A percentile compares a stretch with the other conserved stretches of the same genome.
Evolutionary conservation across 2,797 vertebrate genomes (phyloP).

Genomic region (Diplodus sargus): DNA sequence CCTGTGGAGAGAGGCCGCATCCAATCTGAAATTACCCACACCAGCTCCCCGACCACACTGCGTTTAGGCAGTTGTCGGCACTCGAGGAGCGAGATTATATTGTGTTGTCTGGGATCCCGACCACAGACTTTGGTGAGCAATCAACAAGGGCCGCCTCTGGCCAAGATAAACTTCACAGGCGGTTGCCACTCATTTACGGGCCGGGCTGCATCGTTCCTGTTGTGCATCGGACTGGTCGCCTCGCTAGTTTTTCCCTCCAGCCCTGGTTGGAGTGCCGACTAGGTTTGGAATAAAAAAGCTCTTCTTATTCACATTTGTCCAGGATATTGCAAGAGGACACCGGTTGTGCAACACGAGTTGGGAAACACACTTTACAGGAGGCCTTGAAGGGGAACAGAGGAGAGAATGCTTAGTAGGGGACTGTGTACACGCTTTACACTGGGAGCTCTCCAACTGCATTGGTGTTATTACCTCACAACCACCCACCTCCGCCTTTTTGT

Average conservation of each 20-base stretch:
- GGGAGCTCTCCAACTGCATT: constrained; percentile 38
- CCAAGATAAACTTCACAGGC: constrained; percentile 73
- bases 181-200: constrained; percentile 61
- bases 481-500: constrained; percentile 44
- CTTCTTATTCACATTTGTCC: constrained; percentile 46
- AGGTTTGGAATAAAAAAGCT: constrained; percentile 50
- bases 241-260: neutral
- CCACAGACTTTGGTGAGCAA: constrained; percentile 69
- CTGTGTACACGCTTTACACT: constrained; percentile 16
- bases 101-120: constrained; percentile 65
- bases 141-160: constrained; percentile 58
- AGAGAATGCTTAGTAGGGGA: constrained; percentile 33
- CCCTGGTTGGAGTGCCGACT: constrained; percentile 14
- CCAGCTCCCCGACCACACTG: constrained; percentile 50
- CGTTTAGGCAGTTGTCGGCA: constrained; percentile 38
- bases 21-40: constrained; percentile 64
- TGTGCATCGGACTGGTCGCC: constrained; percentile 6
- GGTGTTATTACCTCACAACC: constrained; percentile 44
- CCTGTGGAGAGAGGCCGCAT: constrained; percentile 62
- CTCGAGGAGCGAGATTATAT: constrained; percentile 54
- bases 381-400: constrained; percentile 43
- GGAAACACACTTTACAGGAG: constrained; percentile 57
- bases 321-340: constrained; percentile 61
- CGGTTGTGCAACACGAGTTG: constrained; percentile 57
- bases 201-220: constrained; percentile 23